Evolutionary conservation across 2,888 invertebrate genomes (phyloP), one percentile per base, ranked within the genome.

Genomic region (Corythucha ciliata): DNA sequence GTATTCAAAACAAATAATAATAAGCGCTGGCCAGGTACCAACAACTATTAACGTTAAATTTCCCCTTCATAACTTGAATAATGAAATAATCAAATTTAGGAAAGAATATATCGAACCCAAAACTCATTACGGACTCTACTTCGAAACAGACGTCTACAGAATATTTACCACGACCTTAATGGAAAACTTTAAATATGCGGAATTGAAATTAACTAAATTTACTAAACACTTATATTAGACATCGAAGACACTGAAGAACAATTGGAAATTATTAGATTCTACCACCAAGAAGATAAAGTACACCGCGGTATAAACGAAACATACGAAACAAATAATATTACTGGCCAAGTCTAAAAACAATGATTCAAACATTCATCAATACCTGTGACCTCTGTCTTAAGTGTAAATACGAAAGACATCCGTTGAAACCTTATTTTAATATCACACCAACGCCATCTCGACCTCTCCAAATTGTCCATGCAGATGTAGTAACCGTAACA

Each of bases 301-400:
- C 51, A 46, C 32, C 18, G 42, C 6, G 49, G 49, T 14, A 49
- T 40, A 10, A 20, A 41, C 5, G 49, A 49, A 49, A 48, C 48
- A 2, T 24, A 39, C 25, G 21, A 37, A 25, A 37, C 3, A 7
- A 39, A 16, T 20, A 18, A 2, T 63, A 61, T 34, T 63, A 59
- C 47, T 65, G 64, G 64, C 63, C 63, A 2, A 56, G 55, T 10
- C 59, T 63, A 59, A 27, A 44, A 3, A 18, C 21, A 2, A 22
- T 63, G n/a, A 55, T 63, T 1, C 41, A 48, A 1, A 41, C 36
- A 1, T 65, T 59, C 44, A 59, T 65, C 1, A 37, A 46, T 2
- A 48, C 27, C 0, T 65, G 64, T 45, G 22, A 21, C 1, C 29
- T 49, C 1, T 65, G 63, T 47, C 51, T 59, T 8, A 39, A 25